Evolutionary conservation across 2,113 vertebrate genomes (phyloP).

Genomic region (Festucalex cinctus): DNA sequence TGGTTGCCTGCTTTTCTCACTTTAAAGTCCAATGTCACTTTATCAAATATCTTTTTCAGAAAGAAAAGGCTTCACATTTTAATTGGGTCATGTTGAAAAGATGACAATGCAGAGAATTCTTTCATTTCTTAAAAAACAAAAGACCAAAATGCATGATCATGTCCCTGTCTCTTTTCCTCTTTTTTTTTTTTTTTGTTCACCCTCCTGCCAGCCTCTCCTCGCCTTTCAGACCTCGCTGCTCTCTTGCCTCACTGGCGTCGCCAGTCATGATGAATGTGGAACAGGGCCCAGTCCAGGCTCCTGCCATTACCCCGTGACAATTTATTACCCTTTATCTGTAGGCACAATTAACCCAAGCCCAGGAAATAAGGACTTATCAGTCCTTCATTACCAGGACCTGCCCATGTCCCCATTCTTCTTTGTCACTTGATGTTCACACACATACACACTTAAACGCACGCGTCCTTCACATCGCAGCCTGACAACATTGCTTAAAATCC

Average conservation of each 20-base stretch:
- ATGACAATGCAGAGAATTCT: neutral
- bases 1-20: neutral
- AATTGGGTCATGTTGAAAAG: neutral
- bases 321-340: constrained; percentile 74
- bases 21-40: neutral
- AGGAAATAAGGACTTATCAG: constrained; percentile 71
- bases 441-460: constrained; percentile 10
- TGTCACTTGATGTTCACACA: constrained; percentile 55
- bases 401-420: constrained; percentile 65
- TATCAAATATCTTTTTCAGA: neutral
- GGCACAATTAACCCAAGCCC: constrained; percentile 73
- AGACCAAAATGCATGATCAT: neutral
- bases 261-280: constrained; percentile 68
- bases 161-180: neutral
- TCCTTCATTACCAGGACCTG: constrained; percentile 69
- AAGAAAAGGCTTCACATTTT: neutral
- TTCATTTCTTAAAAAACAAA: neutral
- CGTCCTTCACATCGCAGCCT: neutral
- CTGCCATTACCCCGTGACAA: constrained; percentile 68
- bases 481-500: neutral
- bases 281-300: constrained; percentile 52
- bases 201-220: constrained; percentile 7
- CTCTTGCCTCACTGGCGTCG: constrained; percentile 35
- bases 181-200: constrained; percentile 5
- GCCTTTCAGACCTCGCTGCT: constrained; percentile 28